Conservation (phyloP, 2,888 invertebrate species). For the Myopa tessellatipennis region DNA sequence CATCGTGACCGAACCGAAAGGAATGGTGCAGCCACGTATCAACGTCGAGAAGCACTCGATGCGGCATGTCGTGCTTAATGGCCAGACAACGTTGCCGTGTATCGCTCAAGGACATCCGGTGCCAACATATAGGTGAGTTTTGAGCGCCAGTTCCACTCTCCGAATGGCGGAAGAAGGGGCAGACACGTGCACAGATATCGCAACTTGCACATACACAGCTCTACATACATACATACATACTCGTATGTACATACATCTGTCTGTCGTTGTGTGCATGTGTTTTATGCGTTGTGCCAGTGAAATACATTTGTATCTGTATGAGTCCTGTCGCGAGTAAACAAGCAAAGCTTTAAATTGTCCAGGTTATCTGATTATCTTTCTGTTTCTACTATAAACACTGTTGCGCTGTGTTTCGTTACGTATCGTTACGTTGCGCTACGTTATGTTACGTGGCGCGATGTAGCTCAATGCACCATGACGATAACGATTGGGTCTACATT, state of each 20-base stretch:
- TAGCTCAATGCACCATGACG: no score
- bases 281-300: not conserved
- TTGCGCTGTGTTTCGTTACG: no score
- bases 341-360: no score
- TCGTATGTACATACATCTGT: no score
- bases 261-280: not conserved
- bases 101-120: constrained; percentile 85
- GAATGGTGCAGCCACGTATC: constrained; percentile 79
- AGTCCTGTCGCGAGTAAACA: no score
- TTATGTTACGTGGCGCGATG: no score
- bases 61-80: constrained; percentile 77
- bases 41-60: constrained; percentile 78
- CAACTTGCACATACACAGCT: not conserved
- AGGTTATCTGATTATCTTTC: no score
- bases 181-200: not conserved
- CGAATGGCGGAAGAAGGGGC: not conserved
- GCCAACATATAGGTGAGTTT: constrained; percentile 78
- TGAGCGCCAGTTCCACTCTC: not conserved
- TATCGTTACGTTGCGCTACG: no score
- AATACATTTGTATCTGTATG: not conserved
- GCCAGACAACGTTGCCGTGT: constrained; percentile 81
- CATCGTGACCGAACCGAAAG: constrained; percentile 78
- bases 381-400: no score
- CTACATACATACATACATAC: no score
- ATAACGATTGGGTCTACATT: no score